Conservation (phyloP, 2,113 vertebrate species). For the Ovis canadensis region DNA sequence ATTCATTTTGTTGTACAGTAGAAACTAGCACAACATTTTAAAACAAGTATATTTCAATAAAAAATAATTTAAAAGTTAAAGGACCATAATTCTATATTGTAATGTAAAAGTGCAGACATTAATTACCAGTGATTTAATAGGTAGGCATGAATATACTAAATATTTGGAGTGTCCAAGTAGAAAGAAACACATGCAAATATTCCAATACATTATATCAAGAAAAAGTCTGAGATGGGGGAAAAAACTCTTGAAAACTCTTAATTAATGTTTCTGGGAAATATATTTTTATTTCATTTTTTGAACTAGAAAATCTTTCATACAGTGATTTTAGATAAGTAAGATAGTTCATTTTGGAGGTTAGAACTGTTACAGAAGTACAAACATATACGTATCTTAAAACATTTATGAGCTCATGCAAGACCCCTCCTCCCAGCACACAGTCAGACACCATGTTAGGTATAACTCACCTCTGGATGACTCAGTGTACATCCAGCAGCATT, state of each 20-base stretch:
- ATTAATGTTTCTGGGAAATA: neutral
- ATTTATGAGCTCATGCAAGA: fast-evolving
- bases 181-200: neutral
- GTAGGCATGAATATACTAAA: neutral
- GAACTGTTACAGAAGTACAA: neutral
- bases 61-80: neutral
- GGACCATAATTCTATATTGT: neutral
- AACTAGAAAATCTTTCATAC: neutral
- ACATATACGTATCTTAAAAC: neutral
- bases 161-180: neutral
- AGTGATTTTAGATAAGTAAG: neutral
- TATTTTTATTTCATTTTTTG: neutral
- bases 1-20: neutral
- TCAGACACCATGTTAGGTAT: neutral
- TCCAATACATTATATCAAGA: neutral
- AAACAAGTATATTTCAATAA: neutral
- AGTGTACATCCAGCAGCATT: neutral
- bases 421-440: fast-evolving
- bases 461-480: neutral
- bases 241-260: neutral
- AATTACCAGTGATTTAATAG: neutral
- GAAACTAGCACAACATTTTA: neutral
- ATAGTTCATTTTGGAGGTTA: neutral
- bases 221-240: neutral
- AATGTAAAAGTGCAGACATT: neutral